Evolutionary conservation across 1,140 invertebrate species (phyloP).

Genomic region (Drosophila miranda): DNA sequence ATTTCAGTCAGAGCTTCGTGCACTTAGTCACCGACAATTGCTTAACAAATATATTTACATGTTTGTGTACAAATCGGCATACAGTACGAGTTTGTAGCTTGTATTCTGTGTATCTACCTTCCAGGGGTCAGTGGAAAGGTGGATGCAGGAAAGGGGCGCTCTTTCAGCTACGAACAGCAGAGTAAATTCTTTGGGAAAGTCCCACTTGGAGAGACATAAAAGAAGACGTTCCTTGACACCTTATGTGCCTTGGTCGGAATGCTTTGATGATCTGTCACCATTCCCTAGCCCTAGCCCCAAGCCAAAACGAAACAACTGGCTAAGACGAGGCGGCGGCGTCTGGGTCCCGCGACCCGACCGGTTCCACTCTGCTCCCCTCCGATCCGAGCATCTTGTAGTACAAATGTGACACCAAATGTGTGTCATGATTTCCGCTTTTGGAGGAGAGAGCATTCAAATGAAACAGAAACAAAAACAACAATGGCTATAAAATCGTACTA

Average conservation of each 20-base stretch:
- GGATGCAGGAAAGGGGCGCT: too few species aligned
- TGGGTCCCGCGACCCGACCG: neutral
- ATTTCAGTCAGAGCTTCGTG: constrained; percentile 9
- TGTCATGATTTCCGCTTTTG: constrained; percentile 64
- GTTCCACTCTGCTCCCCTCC: too few species aligned
- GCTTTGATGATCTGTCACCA: constrained; percentile 24
- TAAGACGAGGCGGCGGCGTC: neutral
- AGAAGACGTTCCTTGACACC: too few species aligned
- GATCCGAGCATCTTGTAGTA: constrained; percentile 19
- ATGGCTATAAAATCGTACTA: neutral
- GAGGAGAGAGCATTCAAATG: constrained; percentile 29
- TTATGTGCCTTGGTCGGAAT: too few species aligned
- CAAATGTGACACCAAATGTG: constrained; percentile 41
- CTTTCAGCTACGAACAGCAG: neutral
- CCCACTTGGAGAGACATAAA: too few species aligned
- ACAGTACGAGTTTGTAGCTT: too few species aligned
- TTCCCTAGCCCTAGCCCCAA: neutral
- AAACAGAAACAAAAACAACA: constrained; percentile 1
- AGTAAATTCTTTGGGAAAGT: too few species aligned
- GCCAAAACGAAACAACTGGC: constrained; percentile 8
- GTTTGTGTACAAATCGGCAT: constrained; percentile 1
- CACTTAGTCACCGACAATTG: constrained; percentile 51
- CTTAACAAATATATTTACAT: constrained; percentile 14
- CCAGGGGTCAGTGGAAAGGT: constrained; percentile 7
- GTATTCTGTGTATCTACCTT: too few species aligned